phyloP scores from a whole-genome alignment of 2,888 invertebrate genomes.

The Tinea trinotella region DNA sequence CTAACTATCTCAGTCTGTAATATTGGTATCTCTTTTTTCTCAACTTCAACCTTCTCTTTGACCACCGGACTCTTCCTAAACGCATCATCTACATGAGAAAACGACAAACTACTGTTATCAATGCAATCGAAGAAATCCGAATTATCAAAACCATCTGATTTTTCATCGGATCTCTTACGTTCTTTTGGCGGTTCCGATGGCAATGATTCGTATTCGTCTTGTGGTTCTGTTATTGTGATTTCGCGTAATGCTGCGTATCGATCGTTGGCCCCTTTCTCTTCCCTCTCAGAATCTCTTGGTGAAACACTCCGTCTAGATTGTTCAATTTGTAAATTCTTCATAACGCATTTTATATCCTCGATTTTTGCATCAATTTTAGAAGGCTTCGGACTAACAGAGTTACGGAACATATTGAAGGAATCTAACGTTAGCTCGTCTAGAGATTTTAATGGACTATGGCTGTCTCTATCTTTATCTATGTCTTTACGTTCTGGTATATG shows the following conservation, averaged over 20 bases:
- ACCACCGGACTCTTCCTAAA: conserved; percentile 59
- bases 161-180: conserved; percentile 63
- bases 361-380: conserved; percentile 57
- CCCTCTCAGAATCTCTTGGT: conserved; percentile 56
- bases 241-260: conserved; percentile 87
- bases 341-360: conserved; percentile 61
- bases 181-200: conserved; percentile 64
- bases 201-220: conserved; percentile 65
- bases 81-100: conserved; percentile 64
- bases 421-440: conserved; percentile 55
- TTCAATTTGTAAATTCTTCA: conserved; percentile 57
- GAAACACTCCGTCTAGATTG: conserved; percentile 50
- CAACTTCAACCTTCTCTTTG: conserved; percentile 26
- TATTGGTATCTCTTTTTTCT: conserved; percentile 29
- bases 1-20: conserved; percentile 32
- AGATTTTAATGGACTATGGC: conserved; percentile 48
- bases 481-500: conserved; percentile 39
- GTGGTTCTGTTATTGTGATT: conserved; percentile 75
- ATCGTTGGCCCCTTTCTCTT: conserved; percentile 55
- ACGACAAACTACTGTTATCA: conserved; percentile 63
- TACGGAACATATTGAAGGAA: conserved; percentile 55
- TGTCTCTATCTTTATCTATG: conserved; percentile 36
- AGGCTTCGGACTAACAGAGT: conserved; percentile 61
- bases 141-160: conserved; percentile 67
- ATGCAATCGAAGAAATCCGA: conserved; percentile 68